Conservation (phyloP, 1,140 invertebrate species). For the Hestina assimilis region DNA sequence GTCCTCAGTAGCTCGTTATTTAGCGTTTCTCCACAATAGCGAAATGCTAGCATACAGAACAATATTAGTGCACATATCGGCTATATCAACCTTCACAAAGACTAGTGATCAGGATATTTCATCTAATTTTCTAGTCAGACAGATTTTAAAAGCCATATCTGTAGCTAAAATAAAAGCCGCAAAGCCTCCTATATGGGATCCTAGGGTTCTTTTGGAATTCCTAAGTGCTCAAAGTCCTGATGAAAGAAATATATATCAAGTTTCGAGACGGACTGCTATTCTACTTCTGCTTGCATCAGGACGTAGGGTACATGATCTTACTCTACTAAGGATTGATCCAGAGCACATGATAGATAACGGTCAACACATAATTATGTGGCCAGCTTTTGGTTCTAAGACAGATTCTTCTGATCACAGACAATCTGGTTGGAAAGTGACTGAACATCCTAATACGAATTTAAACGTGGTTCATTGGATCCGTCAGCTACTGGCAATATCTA, state of each 20-base stretch:
- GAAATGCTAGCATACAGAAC: slow-evolving; percentile 4
- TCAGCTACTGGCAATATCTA: too few species aligned
- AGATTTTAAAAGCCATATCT: slow-evolving; percentile 4
- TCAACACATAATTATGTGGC: slow-evolving; percentile 3
- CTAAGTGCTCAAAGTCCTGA: not conserved
- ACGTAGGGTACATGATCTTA: slow-evolving; percentile 13
- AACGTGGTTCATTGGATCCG: too few species aligned
- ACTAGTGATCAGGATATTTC: not conserved
- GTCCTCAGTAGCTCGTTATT: slow-evolving; percentile 5
- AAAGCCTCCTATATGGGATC: slow-evolving; percentile 11
- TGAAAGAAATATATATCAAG: not conserved
- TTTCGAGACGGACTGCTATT: slow-evolving; percentile 1
- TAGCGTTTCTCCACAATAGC: slow-evolving; percentile 3
- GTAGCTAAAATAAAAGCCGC: not conserved
- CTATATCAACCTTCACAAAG: not conserved
- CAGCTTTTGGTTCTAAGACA: not conserved
- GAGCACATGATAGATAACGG: not conserved
- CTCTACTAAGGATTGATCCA: slow-evolving; percentile 1
- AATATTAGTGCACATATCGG: slow-evolving; percentile 15
- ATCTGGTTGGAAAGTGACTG: slow-evolving; percentile 8
- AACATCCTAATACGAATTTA: too few species aligned
- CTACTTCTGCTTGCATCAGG: slow-evolving; percentile 8
- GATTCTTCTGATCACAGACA: not conserved
- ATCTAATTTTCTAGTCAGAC: slow-evolving; percentile 7
- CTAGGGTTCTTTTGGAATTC: not conserved